Evolutionary conservation across 2,888 invertebrate species (phyloP).

Genomic region (Temnothorax ravouxi): DNA sequence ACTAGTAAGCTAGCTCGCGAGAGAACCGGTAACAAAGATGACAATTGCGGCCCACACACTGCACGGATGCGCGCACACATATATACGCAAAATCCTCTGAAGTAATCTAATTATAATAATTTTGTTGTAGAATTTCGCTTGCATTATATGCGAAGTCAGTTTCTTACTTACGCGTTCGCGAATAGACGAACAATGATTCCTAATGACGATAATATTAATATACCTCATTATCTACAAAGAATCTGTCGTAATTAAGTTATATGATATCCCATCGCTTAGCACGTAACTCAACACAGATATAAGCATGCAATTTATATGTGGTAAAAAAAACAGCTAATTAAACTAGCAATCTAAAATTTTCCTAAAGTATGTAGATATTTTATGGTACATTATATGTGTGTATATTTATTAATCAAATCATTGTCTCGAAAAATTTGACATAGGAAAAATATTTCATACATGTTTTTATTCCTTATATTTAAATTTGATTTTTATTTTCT

Average conservation of each 20-base stretch:
- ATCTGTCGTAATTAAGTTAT: slow-evolving; percentile 48
- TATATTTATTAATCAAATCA: background rate
- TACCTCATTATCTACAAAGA: slow-evolving; percentile 27
- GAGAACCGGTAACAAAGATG: slow-evolving; percentile 21
- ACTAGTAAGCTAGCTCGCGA: slow-evolving; percentile 25
- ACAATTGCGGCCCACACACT: slow-evolving; percentile 25
- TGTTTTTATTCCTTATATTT: background rate
- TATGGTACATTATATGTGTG: background rate
- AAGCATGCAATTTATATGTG: slow-evolving; percentile 1
- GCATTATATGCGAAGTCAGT: slow-evolving; percentile 24
- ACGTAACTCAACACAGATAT: slow-evolving; percentile 21
- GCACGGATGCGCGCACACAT: too few species aligned
- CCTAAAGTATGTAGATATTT: background rate
- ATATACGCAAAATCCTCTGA: slow-evolving; percentile 30
- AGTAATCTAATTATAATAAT: slow-evolving; percentile 62
- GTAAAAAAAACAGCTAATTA: slow-evolving; percentile 27
- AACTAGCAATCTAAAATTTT: background rate
- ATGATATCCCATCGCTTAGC: slow-evolving; percentile 19
- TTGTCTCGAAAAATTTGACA: background rate
- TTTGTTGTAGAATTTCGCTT: slow-evolving; percentile 36
- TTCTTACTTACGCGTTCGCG: background rate
- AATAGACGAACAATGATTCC: slow-evolving; percentile 33
- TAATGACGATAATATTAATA: slow-evolving; percentile 42
- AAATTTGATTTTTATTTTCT: background rate
- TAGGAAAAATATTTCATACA: background rate